Conservation (phyloP, 2,113 vertebrate genomes). For the Salvelinus namaycush region DNA sequence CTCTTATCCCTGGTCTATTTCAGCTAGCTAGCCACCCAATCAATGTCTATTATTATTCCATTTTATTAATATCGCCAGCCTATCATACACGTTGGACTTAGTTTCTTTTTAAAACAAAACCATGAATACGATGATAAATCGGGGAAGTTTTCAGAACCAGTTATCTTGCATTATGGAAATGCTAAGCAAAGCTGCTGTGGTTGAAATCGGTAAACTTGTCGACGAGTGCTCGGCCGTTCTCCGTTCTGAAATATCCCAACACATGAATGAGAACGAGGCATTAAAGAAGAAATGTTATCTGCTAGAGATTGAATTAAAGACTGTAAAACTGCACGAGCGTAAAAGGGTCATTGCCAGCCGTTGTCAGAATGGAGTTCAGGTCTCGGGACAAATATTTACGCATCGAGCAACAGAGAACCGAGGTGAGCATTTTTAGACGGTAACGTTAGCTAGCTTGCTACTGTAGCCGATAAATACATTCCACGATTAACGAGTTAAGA, state of each 20-base stretch:
- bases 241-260: slow-evolving; percentile 71
- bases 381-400: slow-evolving; percentile 5
- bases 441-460: no score
- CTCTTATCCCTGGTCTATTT: no score
- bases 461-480: no score
- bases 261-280: slow-evolving; percentile 73
- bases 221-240: slow-evolving; percentile 72
- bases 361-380: slow-evolving; percentile 51
- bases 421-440: neutral
- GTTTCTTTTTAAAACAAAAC: neutral
- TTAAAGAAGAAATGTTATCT: slow-evolving; percentile 72
- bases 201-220: slow-evolving; percentile 72
- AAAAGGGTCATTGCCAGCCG: slow-evolving; percentile 44
- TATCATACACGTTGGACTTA: neutral
- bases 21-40: neutral
- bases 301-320: slow-evolving; percentile 73
- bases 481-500: no score
- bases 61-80: neutral
- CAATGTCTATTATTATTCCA: neutral
- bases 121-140: slow-evolving; percentile 42
- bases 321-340: slow-evolving; percentile 56
- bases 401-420: neutral
- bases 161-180: slow-evolving; percentile 70
- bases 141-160: slow-evolving; percentile 66
- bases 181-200: slow-evolving; percentile 69